A percentile compares a stretch with the other conserved stretches of the same genome.
Evolutionary conservation across 2,888 invertebrate species (phyloP).

Genomic region (Cosmia pyralina): DNA sequence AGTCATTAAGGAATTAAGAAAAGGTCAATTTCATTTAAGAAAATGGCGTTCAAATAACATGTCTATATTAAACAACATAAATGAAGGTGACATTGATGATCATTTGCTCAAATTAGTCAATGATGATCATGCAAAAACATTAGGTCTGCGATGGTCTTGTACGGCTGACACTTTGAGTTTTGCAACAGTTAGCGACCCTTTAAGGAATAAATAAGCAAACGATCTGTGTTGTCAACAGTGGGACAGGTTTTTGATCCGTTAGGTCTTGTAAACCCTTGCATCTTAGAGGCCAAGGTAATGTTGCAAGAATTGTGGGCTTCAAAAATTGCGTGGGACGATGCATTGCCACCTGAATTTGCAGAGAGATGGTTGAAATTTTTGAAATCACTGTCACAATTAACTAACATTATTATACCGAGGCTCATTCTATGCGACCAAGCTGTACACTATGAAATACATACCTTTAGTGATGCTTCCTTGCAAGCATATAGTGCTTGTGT

Average conservation of each 20-base stretch:
- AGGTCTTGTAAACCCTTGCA: constrained; percentile 3
- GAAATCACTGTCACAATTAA: background rate
- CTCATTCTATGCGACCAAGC: constrained; percentile 10
- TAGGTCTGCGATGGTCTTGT: too few species aligned
- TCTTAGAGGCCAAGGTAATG: background rate
- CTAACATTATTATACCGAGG: constrained; percentile 1
- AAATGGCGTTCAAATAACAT: too few species aligned
- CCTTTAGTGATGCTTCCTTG: constrained; percentile 15
- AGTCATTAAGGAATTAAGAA: too few species aligned
- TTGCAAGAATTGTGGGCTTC: background rate
- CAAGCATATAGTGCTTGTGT: constrained; percentile 18
- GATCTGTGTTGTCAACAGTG: too few species aligned
- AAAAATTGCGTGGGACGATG: constrained; percentile 1
- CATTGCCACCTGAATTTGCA: background rate
- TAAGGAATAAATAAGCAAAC: too few species aligned
- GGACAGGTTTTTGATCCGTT: background rate
- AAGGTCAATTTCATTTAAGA: too few species aligned
- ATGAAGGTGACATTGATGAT: too few species aligned
- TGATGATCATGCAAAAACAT: too few species aligned
- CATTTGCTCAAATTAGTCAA: too few species aligned
- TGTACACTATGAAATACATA: constrained; percentile 6
- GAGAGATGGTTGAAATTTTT: background rate
- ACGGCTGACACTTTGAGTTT: too few species aligned
- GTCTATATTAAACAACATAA: too few species aligned
- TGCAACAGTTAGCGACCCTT: too few species aligned